These are phyloP conservation scores for Lipophrys pholis DNA, from an alignment of 2,113 vertebrate species.

Conservation along the genomic window DNA sequence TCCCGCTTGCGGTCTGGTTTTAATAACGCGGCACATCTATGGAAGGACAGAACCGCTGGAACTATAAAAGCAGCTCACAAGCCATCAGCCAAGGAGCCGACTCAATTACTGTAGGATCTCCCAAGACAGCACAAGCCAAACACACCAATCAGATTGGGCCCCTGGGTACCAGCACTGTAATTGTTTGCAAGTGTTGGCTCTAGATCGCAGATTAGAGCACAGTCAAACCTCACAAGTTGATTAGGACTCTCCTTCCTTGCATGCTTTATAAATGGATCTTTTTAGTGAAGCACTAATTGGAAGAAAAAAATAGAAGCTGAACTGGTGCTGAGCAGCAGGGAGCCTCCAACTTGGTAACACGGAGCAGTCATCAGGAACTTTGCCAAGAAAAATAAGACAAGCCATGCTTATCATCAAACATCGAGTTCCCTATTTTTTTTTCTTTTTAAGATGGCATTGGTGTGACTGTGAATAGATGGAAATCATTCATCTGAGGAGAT, in stretches of 20 bases:
- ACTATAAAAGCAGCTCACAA: conserved; percentile 56
- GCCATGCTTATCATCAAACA: conserved; percentile 66
- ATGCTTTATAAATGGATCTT: conserved; percentile 53
- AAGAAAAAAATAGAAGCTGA: conserved; percentile 33
- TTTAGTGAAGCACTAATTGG: conserved; percentile 58
- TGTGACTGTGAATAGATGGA: conserved; percentile 59
- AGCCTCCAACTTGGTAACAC: conserved; percentile 30
- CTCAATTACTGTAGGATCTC: conserved; percentile 69
- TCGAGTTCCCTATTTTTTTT: background rate
- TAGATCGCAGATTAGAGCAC: conserved; percentile 42
- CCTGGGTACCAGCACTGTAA: conserved; percentile 61
- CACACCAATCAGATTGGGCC: conserved; percentile 74
- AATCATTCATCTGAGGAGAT: conserved; percentile 69
- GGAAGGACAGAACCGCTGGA: conserved; percentile 40
- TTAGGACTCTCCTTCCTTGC: conserved; percentile 54
- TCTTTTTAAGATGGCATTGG: conserved; percentile 34
- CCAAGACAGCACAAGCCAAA: conserved; percentile 67
- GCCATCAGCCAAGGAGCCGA: conserved; percentile 59
- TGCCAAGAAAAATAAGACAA: conserved; percentile 71
- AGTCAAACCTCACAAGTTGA: conserved; percentile 65
- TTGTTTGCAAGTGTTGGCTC: conserved; percentile 74
- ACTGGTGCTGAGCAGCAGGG: conserved; percentile 36
- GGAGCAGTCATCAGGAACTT: conserved; percentile 51
- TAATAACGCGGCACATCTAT: conserved; percentile 61
- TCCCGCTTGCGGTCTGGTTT: conserved; percentile 55